phyloP scores from a whole-genome alignment of 2,888 invertebrate species.

The Lucinisca nassula region DNA sequence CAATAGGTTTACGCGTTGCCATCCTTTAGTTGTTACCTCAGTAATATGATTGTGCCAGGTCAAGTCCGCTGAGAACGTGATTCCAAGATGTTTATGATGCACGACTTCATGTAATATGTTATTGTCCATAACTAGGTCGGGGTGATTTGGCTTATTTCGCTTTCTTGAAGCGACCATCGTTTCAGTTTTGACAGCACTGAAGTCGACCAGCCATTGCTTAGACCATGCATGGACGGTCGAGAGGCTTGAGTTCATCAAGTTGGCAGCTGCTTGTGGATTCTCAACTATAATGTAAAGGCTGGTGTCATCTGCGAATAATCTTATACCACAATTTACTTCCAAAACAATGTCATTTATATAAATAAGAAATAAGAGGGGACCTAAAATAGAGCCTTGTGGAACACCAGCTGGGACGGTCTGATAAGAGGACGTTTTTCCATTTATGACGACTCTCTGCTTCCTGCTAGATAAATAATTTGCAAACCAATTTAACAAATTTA shows the following conservation, averaged over 20 bases:
- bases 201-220: too few species aligned
- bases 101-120: too few species aligned
- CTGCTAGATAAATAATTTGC: neutral
- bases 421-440: neutral
- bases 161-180: too few species aligned
- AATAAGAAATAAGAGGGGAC: neutral
- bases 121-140: too few species aligned
- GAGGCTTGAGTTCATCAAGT: too few species aligned
- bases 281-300: neutral
- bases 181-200: too few species aligned
- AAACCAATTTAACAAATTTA: neutral
- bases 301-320: neutral
- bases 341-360: neutral
- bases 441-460: neutral
- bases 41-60: neutral
- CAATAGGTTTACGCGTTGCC: neutral
- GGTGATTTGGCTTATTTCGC: too few species aligned
- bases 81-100: too few species aligned
- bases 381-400: neutral
- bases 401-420: neutral
- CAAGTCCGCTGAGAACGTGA: too few species aligned
- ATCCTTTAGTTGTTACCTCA: neutral
- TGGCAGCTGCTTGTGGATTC: too few species aligned
- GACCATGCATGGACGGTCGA: too few species aligned
- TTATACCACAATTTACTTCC: neutral